Base-by-base conservation (phyloP, 2,888 invertebrate species). In the Nemurella pictetii region DNA sequence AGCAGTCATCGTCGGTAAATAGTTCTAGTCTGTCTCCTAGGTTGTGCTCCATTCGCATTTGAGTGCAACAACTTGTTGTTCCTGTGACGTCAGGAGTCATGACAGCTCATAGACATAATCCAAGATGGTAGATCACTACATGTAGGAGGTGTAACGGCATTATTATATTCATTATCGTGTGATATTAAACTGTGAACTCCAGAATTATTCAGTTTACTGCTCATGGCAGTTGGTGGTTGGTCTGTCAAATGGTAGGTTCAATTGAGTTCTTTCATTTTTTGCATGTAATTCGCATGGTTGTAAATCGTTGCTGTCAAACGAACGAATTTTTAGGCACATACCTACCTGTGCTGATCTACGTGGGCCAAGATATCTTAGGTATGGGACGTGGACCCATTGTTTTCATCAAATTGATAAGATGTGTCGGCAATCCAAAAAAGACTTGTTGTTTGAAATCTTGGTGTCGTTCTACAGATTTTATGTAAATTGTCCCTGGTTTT, bases 31-130 rank as follows among this genome's bases (percentile, higher is more conserved):
- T 55, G 20, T 12, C 55, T 55, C 1, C 55, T 55, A 55, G 55
- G 20, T 12, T 55, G 55, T 55, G 55, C 55, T 55, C 55, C 20
- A 55, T 20, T 12, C 55, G 55, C 55, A 2, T 12, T 55, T 7
- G 55, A 55, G 55, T 55, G 55, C 55, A 55, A 78, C 82, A 26
- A 82, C 82, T 82, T 82, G 82, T 82, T 82, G 82, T 82, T 30
- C 72, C 27, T 12, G 55, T 82, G 82, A 82, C 82, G 82, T 82
- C 82, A 82, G 55, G 55, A 20, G 55, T 15, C 78, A 78, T 28
- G 78, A 81, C 35, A 36, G 80, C 32, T 81, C 30, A 26, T 20
- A 82, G 55, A 55, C 55, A 55, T 82, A 55, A 82, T 82, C 55
- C 82, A 82, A 82, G 55, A 82, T 82, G 82, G 82, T 28, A 82